Evolutionary conservation across 1,140 invertebrate species (phyloP), one percentile per base, ranked within the genome.

Genomic region (Bombyx mandarina): DNA sequence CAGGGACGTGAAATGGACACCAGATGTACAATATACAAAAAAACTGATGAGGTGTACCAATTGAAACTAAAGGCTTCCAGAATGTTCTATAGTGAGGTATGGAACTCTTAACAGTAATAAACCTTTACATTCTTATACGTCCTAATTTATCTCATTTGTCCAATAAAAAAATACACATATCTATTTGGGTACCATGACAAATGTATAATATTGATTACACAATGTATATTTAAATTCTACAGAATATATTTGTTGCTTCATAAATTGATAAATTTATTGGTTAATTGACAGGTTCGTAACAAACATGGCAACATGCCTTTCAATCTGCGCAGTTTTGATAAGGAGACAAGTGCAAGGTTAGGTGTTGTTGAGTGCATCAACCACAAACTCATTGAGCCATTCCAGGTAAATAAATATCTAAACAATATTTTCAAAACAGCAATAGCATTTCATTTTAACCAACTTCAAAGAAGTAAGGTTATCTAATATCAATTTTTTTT

Each of bases 341-440:
- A 99, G 78, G 98, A 99, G 83, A 98, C 95, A 55, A 99, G 98
- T 82, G 98, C 99, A 5, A 96, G 96, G 82, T 94, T 99, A 93
- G 98, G 98, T 44, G 95, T 99, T 54, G 92, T 97, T 48, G 99
- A 99, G 88, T 99, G 98, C 91, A 96, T 99, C 43, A 98, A 96
- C 77, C 98, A 99, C 87, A 98, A 98, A 82, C 90, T 99, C 59
- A 94, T 99, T 69, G 97, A 99, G 88, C 97, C 98, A 61, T 99
- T 99, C 90, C 97, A 96, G 91, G 84, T 87, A 71, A 55, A 12
- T 35, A 42, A 35, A 3, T 35, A 35, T 35, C 26, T 35, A 3
- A 35, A 35, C 26, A 35, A 47, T 12, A 7, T 12, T 7, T 18
- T 51, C 49, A 8, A 35, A 2, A 35, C 26, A 35, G 26, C 4